Evolutionary conservation across 2,888 invertebrate species (phyloP).

Genomic region (Aspidiotus rigidus): DNA sequence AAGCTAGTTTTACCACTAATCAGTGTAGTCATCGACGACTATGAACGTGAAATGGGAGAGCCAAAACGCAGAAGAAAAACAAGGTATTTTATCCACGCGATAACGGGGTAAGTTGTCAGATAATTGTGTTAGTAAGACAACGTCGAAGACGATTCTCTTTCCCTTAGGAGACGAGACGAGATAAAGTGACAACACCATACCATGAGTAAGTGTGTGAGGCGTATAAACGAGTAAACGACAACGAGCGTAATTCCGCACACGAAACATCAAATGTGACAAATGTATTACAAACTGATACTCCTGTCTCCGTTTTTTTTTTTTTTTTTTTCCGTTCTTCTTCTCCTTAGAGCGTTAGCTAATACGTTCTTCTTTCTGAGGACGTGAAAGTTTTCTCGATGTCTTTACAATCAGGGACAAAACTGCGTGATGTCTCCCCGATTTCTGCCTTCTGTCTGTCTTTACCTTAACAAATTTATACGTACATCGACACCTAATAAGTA

Average conservation of each 20-base stretch:
- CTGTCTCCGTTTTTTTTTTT: not conserved
- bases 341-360: not conserved
- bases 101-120: not conserved
- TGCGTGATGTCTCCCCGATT: too few relatives aligned
- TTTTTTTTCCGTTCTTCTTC: too few relatives aligned
- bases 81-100: too few relatives aligned
- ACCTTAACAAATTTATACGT: too few relatives aligned
- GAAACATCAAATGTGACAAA: constrained; percentile 33
- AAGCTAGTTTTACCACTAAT: too few relatives aligned
- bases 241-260: constrained; percentile 25
- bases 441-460: too few relatives aligned
- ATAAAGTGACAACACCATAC: constrained; percentile 21
- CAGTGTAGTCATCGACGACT: too few relatives aligned
- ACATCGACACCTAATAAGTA: too few relatives aligned
- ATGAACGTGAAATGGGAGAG: too few relatives aligned
- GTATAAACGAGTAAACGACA: not conserved
- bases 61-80: too few relatives aligned
- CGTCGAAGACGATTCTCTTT: constrained; percentile 29
- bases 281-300: constrained; percentile 25
- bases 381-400: constrained; percentile 1
- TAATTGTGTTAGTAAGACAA: constrained; percentile 33
- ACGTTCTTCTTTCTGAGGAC: not conserved
- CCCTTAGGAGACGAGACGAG: constrained; percentile 18
- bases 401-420: not conserved
- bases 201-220: too few relatives aligned